These are phyloP conservation scores for Leucoraja erinaceus DNA, from an alignment of 2,113 vertebrate genomes.

Conservation along the genomic window DNA sequence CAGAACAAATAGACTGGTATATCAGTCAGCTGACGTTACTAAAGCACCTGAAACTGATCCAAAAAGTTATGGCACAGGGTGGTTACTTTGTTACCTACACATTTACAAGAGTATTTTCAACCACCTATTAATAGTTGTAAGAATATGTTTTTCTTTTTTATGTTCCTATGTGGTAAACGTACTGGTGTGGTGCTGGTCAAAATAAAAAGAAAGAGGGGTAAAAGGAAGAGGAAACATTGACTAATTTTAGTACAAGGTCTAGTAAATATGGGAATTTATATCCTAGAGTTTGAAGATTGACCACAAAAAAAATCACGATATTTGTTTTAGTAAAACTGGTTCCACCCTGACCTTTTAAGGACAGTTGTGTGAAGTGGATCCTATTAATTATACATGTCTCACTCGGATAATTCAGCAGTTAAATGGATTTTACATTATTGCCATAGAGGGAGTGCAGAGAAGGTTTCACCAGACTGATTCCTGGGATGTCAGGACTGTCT, in stretches of 20 bases:
- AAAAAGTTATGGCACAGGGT: background rate
- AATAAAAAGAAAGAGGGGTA: background rate
- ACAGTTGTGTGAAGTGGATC: background rate
- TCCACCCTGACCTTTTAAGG: background rate
- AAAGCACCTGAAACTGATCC: background rate
- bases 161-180: background rate
- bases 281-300: background rate
- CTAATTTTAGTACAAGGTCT: background rate
- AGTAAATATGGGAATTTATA: background rate
- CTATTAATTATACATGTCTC: background rate
- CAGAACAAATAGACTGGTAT: background rate
- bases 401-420: background rate
- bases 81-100: background rate
- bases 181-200: background rate
- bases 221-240: background rate
- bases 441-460: no score
- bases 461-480: no score
- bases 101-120: background rate
- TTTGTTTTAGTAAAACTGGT: background rate
- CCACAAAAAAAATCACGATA: background rate
- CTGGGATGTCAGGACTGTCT: no score
- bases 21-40: background rate
- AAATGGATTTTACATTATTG: no score
- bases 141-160: background rate
- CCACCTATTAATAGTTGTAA: background rate